These are phyloP conservation scores for Rosalia funebris DNA, from an alignment of 2,888 invertebrate genomes.

Conservation along the genomic window DNA sequence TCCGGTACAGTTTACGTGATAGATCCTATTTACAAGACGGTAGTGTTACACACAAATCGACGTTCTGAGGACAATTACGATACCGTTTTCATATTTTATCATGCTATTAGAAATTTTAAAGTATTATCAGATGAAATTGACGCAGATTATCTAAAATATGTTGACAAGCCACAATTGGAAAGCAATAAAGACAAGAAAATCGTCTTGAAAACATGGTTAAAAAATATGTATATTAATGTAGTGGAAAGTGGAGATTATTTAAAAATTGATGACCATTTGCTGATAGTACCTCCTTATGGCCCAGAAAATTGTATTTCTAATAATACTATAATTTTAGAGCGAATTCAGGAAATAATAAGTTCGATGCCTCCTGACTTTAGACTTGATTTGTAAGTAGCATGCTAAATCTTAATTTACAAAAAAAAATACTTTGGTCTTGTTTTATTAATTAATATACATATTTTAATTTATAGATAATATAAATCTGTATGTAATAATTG, in stretches of 20 bases:
- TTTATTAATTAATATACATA: constrained; percentile 4
- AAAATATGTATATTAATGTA: constrained; percentile 57
- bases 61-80: constrained; percentile 34
- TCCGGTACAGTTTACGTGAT: constrained; percentile 56
- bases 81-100: constrained; percentile 47
- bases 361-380: constrained; percentile 55
- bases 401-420: neutral
- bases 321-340: constrained; percentile 60
- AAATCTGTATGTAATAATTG: constrained; percentile 2
- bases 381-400: constrained; percentile 24
- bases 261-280: constrained; percentile 58
- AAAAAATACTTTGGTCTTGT: neutral
- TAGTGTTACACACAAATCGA: constrained; percentile 49
- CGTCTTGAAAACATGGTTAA: constrained; percentile 58
- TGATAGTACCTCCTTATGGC: constrained; percentile 61
- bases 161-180: constrained; percentile 3
- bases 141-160: constrained; percentile 40
- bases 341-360: constrained; percentile 57
- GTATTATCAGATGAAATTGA: constrained; percentile 44
- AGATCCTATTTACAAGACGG: constrained; percentile 58
- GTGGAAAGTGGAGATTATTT: constrained; percentile 57
- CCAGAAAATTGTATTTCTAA: constrained; percentile 59
- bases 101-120: constrained; percentile 53
- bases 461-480: constrained; percentile 13
- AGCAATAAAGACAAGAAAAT: constrained; percentile 39